Evolutionary conservation across 2,888 invertebrate genomes (phyloP).

Genomic region (Eupithecia vulgata): DNA sequence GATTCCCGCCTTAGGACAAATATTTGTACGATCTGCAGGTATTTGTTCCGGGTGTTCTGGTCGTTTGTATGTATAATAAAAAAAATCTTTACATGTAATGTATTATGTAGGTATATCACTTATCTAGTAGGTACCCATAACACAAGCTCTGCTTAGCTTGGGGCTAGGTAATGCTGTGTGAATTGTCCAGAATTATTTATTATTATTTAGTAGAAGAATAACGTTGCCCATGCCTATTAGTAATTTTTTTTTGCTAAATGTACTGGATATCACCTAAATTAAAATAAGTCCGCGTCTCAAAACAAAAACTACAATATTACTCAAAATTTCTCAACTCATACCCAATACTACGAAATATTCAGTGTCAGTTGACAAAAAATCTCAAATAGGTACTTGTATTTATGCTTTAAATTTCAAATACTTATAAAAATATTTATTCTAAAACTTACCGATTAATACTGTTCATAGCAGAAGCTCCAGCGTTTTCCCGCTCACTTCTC

Average conservation of each 20-base stretch:
- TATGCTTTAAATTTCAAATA: too few species aligned
- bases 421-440: neutral
- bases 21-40: too few species aligned
- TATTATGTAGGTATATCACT: too few species aligned
- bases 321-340: neutral
- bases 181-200: too few species aligned
- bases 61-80: too few species aligned
- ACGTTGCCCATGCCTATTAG: neutral
- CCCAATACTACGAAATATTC: neutral
- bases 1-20: too few species aligned
- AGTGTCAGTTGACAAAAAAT: neutral
- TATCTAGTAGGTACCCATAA: too few species aligned
- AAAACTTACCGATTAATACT: slow-evolving; percentile 86
- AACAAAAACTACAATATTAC: neutral
- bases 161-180: too few species aligned
- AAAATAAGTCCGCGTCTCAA: neutral
- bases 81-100: too few species aligned
- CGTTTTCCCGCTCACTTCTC: slow-evolving; percentile 81
- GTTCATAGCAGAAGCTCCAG: slow-evolving; percentile 85
- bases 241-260: neutral
- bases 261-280: neutral
- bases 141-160: too few species aligned
- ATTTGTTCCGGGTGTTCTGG: too few species aligned
- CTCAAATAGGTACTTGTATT: too few species aligned
- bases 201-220: neutral